These are phyloP conservation scores for Xerus rutilus DNA, from an alignment of 2,797 vertebrate genomes.

Conservation along the genomic window DNA sequence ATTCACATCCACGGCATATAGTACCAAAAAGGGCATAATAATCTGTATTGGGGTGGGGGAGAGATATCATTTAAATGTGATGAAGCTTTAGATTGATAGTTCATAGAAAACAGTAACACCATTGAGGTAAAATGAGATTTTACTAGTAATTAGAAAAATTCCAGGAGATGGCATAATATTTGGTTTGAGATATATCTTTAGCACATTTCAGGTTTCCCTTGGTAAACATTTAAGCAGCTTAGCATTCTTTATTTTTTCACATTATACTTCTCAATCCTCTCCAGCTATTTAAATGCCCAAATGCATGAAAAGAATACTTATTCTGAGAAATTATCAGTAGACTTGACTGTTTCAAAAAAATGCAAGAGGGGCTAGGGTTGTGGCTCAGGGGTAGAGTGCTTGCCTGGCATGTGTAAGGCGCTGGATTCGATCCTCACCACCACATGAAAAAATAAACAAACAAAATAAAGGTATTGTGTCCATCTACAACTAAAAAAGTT, in stretches of 20 bases:
- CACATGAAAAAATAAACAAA: too few species aligned
- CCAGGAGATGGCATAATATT: not conserved
- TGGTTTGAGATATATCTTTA: not conserved
- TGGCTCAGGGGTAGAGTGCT: too few species aligned
- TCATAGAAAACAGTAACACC: not conserved
- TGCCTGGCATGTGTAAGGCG: too few species aligned
- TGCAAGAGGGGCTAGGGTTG: not conserved
- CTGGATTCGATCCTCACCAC: too few species aligned
- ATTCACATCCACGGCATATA: slow-evolving; percentile 97
- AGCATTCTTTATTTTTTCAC: not conserved
- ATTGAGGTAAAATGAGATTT: not conserved
- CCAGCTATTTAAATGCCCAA: slow-evolving; percentile 4
- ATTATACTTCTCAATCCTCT: slow-evolving; percentile 14
- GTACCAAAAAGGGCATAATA: slow-evolving; percentile 97
- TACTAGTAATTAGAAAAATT: not conserved
- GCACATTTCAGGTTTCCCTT: not conserved
- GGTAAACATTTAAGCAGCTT: not conserved
- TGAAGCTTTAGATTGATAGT: not conserved
- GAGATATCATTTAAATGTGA: not conserved
- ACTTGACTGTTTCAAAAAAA: not conserved
- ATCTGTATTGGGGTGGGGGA: slow-evolving; percentile 88
- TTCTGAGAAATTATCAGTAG: not conserved
- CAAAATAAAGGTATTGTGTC: too few species aligned
- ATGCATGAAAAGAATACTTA: not conserved
- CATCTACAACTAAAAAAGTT: too few species aligned